Evolutionary conservation across 2,888 invertebrate genomes (phyloP).

Genomic region (Oasisia sp.): DNA sequence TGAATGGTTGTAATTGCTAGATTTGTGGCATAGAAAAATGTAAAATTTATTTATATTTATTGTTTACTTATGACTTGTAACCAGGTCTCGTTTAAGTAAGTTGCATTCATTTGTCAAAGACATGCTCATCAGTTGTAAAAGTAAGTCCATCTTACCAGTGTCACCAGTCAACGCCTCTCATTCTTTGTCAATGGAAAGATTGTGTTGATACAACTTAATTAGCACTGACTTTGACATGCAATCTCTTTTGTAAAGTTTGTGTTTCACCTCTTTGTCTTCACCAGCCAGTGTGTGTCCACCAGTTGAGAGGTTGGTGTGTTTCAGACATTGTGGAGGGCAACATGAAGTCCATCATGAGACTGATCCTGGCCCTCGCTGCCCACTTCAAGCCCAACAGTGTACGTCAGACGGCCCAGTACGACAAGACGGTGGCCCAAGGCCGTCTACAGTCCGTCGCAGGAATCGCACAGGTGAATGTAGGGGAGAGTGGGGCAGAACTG

Average conservation of each 20-base stretch:
- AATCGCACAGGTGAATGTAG: constrained; percentile 54
- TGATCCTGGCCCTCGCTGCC: constrained; percentile 67
- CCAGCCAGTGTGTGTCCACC: too few species aligned
- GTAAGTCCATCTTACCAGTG: neutral
- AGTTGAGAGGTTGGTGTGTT: constrained; percentile 22
- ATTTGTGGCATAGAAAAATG: too few species aligned
- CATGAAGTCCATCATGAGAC: constrained; percentile 67
- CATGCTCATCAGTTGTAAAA: neutral
- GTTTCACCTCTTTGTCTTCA: too few species aligned
- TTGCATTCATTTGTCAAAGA: neutral
- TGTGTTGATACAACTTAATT: too few species aligned
- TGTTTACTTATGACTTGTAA: too few species aligned
- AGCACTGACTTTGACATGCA: too few species aligned
- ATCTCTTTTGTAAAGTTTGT: too few species aligned
- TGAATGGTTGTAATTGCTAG: too few species aligned
- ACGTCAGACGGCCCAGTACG: constrained; percentile 25
- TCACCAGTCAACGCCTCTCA: neutral
- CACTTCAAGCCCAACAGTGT: constrained; percentile 67
- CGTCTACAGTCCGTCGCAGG: constrained; percentile 45
- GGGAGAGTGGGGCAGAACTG: neutral
- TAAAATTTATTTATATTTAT: too few species aligned
- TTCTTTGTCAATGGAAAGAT: neutral
- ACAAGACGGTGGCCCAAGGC: constrained; percentile 21
- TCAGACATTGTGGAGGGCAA: constrained; percentile 67
- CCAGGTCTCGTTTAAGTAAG: neutral